These are phyloP conservation scores for Meriones unguiculatus DNA, from an alignment of 2,113 vertebrate species.

Conservation along the genomic window DNA sequence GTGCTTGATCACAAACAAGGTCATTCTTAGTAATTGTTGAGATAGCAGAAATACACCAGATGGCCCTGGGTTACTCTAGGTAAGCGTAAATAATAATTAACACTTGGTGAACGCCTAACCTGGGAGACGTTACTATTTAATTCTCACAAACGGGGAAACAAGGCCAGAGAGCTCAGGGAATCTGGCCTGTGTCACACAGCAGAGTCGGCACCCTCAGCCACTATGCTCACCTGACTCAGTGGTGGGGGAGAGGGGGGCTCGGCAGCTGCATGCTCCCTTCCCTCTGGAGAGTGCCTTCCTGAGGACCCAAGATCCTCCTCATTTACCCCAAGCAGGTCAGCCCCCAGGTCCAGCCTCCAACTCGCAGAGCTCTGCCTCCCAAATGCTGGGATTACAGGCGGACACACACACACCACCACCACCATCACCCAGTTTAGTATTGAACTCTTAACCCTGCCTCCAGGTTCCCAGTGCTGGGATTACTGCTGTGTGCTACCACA, in stretches of 20 bases:
- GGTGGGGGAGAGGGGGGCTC: background rate
- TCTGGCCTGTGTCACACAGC: background rate
- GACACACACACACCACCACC: background rate
- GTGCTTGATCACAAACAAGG: background rate
- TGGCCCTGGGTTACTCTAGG: background rate
- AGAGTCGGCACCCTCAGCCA: background rate
- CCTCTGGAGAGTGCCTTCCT: background rate
- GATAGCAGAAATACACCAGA: background rate
- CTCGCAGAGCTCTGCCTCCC: background rate
- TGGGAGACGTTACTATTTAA: background rate
- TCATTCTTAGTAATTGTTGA: constrained; percentile 7
- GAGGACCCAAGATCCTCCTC: background rate
- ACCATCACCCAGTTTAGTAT: background rate
- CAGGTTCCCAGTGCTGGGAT: background rate
- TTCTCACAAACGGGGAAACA: constrained; percentile 17
- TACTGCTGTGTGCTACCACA: background rate
- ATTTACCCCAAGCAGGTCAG: background rate
- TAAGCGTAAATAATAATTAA: constrained; percentile 40
- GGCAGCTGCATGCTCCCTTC: background rate
- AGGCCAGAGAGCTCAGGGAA: background rate
- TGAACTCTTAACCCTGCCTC: background rate
- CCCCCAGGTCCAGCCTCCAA: background rate
- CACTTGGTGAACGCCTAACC: constrained; percentile 10
- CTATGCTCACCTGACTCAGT: background rate
- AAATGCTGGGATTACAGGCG: background rate